Conservation (phyloP, 2,797 vertebrate genomes). For the Sebastes matsubarae region DNA sequence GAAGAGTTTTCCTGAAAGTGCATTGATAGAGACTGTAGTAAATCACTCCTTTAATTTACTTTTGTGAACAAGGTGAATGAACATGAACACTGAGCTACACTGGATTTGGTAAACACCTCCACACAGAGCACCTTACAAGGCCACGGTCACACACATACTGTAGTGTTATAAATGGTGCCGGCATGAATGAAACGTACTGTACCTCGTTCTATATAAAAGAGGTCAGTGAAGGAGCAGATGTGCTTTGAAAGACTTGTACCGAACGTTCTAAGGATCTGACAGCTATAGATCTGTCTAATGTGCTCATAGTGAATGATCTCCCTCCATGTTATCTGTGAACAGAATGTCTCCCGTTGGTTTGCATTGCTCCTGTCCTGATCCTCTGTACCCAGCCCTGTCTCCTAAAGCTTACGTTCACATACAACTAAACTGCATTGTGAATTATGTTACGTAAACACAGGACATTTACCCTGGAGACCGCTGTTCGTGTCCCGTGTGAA, state of each 20-base stretch:
- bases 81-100: neutral
- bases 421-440: neutral
- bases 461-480: too few relatives aligned
- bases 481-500: too few relatives aligned
- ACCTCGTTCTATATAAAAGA: neutral
- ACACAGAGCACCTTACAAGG: neutral
- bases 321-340: conserved; percentile 18
- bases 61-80: neutral
- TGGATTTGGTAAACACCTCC: neutral
- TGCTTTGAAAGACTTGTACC: neutral
- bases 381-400: neutral
- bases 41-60: neutral
- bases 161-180: neutral
- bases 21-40: neutral
- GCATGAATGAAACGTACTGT: neutral
- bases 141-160: neutral
- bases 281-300: neutral
- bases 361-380: neutral
- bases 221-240: neutral
- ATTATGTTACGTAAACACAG: neutral
- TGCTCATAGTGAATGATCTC: conserved; percentile 15
- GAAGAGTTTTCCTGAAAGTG: neutral
- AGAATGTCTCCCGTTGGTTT: conserved; percentile 20
- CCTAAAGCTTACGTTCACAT: neutral
- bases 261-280: neutral